These are phyloP conservation scores for Tinamus major DNA, from an alignment of 2,797 vertebrate species.

Conservation along the genomic window DNA sequence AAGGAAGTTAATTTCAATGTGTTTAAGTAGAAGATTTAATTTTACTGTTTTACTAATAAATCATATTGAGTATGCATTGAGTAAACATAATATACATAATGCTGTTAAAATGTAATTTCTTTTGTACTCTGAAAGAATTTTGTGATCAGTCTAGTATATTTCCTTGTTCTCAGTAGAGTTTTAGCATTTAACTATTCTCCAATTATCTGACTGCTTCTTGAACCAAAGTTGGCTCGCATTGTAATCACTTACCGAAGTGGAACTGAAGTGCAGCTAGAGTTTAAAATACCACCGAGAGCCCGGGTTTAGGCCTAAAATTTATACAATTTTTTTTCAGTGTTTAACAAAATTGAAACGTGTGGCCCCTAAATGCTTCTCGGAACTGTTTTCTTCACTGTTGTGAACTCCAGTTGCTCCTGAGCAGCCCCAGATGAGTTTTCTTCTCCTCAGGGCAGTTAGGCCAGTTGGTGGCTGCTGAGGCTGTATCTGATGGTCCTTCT, in stretches of 20 bases:
- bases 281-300: neutral
- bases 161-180: slow-evolving; percentile 33
- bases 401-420: neutral
- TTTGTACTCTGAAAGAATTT: slow-evolving; percentile 58
- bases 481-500: neutral
- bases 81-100: slow-evolving; percentile 72
- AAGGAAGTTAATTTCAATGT: slow-evolving; percentile 32
- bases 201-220: neutral
- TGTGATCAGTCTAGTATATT: slow-evolving; percentile 42
- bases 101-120: slow-evolving; percentile 71
- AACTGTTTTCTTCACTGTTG: neutral
- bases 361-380: neutral
- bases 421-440: neutral
- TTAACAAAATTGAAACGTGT: neutral
- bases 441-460: neutral
- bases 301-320: neutral
- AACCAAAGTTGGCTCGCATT: neutral
- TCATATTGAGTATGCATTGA: slow-evolving; percentile 20
- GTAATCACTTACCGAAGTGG: slow-evolving; percentile 10
- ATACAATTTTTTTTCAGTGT: neutral
- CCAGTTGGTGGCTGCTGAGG: neutral
- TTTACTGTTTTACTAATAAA: slow-evolving; percentile 74
- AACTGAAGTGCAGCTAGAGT: neutral
- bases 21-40: slow-evolving; percentile 70
- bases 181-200: slow-evolving; percentile 56